phyloP scores from a whole-genome alignment of 1,140 invertebrate species.

The Aphis craccivora region DNA sequence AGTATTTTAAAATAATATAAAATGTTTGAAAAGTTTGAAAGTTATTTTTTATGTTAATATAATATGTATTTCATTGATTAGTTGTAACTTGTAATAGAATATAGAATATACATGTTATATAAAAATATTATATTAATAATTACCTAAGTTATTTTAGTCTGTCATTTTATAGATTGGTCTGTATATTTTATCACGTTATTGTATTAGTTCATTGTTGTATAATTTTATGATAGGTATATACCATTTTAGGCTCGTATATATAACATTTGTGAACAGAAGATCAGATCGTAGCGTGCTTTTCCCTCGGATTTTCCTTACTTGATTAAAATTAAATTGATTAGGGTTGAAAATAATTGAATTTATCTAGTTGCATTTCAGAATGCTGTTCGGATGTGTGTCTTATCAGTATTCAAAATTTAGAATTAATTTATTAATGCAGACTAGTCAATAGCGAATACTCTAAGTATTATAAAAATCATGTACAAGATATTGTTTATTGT shows the following conservation, averaged over 20 bases:
- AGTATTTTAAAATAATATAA: not conserved
- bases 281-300: not conserved
- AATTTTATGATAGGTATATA: not conserved
- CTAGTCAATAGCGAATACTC: not conserved
- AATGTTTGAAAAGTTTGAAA: not conserved
- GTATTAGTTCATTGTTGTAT: not conserved
- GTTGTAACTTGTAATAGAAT: no score
- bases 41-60: not conserved
- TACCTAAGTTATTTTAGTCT: not conserved
- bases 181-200: not conserved
- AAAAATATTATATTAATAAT: not conserved
- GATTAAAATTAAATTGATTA: not conserved
- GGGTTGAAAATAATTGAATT: not conserved
- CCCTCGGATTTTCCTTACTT: not conserved
- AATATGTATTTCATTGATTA: not conserved
- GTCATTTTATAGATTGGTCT: not conserved
- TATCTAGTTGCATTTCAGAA: not conserved
- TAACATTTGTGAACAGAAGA: not conserved
- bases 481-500: not conserved
- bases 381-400: not conserved
- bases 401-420: not conserved
- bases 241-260: not conserved
- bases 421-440: not conserved
- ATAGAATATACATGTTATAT: not conserved
- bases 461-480: constrained; percentile 28